Base-by-base conservation (phyloP, 2,888 invertebrate genomes). In the Eristalinus sepulchralis region DNA sequence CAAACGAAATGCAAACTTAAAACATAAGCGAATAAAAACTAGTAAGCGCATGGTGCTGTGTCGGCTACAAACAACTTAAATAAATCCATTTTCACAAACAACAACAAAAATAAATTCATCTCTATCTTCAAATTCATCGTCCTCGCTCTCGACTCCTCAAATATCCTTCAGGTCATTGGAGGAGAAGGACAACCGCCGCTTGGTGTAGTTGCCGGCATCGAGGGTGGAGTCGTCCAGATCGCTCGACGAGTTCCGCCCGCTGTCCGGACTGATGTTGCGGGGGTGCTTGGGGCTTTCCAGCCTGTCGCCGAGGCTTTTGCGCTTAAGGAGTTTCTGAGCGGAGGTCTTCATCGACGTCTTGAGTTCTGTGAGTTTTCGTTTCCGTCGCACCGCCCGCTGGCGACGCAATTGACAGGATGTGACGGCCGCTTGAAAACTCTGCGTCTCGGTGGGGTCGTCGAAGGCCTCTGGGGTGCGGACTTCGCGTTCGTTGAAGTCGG, bases 131-230 rank as follows among this genome's bases (percentile, higher is more conserved):
- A 33, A 36, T 34, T 67, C 10, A 57, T 81, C 67, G 76, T 81
- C 27, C 17, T 33, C 59, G 17, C 13, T 27, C 0, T 4, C 1
- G 31, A 9, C 10, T 53, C 22, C 0, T 96, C 96, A 97, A 96
- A 96, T 13, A 96, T 96, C 91, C 96, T 96, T 91, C 96, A 97
- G 90, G 36, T 89, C 89, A 95, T 90, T 96, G 94, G 94, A 95
- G 96, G 83, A 90, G 85, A 91, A 91, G 75, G 90, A 90, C 10
- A 91, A 88, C 1, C 91, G 89, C 31, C 91, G 89, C 80, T 92
- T 91, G 47, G 90, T 91, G 13, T 33, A 85, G 36, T 81, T 80
- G 0, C 76, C 83, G n/a, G 78, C 75, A 27, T 88, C 88, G 17
- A 88, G 70, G 4, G 83, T 80, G 6, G 63, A 75, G 24, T 90